Evolutionary conservation across 1,140 invertebrate species (phyloP).

Genomic region (Drosophila watanabei): DNA sequence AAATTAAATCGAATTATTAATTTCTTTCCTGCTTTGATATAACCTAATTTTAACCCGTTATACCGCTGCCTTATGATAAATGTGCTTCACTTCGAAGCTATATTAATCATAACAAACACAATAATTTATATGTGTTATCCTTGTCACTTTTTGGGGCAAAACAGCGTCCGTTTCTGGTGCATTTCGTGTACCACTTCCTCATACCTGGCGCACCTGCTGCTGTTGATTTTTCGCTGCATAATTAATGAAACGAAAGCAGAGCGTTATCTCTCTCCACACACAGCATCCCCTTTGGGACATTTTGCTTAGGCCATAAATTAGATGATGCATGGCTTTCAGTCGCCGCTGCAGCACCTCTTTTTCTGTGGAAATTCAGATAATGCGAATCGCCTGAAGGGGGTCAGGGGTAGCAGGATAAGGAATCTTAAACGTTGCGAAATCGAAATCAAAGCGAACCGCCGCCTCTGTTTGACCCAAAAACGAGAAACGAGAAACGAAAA

Average conservation of each 20-base stretch:
- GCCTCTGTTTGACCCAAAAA: slow-evolving; percentile 29
- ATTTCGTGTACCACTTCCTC: neutral
- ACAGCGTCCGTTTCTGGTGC: neutral
- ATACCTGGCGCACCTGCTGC: slow-evolving; percentile 15
- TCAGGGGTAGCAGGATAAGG: slow-evolving; percentile 7
- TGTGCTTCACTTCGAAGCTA: neutral
- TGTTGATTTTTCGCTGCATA: slow-evolving; percentile 68
- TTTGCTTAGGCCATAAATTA: slow-evolving; percentile 47
- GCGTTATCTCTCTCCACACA: slow-evolving; percentile 3
- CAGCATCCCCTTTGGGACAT: neutral
- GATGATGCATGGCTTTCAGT: slow-evolving; percentile 44
- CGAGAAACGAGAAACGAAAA: neutral
- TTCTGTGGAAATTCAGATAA: slow-evolving; percentile 42
- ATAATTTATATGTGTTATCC: slow-evolving; percentile 8
- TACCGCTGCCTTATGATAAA: neutral
- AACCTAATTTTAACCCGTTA: neutral
- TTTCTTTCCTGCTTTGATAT: neutral
- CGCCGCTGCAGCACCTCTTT: neutral
- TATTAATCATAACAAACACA: slow-evolving; percentile 2
- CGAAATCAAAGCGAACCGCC: slow-evolving; percentile 47
- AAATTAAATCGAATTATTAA: neutral
- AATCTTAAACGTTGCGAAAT: slow-evolving; percentile 25
- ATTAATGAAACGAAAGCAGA: slow-evolving; percentile 73
- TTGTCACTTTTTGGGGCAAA: slow-evolving; percentile 12
- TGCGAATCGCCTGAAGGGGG: slow-evolving; percentile 28